Percentiles rank a stretch among this genome's conserved stretches.
Conservation (phyloP, 2,113 vertebrate species). For the Lasiurus cinereus region DNA sequence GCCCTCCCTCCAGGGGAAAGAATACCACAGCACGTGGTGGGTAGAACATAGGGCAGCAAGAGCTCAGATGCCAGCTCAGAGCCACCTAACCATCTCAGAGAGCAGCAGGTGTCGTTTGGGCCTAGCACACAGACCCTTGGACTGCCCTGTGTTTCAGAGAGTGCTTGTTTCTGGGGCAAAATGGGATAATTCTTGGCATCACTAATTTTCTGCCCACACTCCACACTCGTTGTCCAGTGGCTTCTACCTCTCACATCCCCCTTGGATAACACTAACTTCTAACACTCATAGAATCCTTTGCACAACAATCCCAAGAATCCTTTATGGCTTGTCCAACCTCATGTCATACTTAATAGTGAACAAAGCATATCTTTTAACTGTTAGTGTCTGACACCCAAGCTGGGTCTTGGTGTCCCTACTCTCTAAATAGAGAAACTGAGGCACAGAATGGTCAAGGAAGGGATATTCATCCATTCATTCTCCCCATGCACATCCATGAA, state of each 20-base stretch:
- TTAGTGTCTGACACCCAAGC: background rate
- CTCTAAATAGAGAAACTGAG: background rate
- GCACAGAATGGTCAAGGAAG: background rate
- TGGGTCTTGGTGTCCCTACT: background rate
- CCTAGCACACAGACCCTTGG: accelerated
- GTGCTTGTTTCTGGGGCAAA: accelerated
- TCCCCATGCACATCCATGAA: background rate
- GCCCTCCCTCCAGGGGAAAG: background rate
- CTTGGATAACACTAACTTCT: background rate
- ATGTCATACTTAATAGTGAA: no score
- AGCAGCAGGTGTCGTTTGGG: background rate
- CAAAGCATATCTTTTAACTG: background rate
- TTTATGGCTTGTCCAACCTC: background rate
- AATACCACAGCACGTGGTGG: accelerated
- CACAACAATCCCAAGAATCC: background rate
- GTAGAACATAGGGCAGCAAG: background rate
- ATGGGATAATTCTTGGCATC: background rate
- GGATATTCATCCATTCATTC: background rate
- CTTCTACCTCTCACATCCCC: background rate
- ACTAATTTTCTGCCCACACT: background rate
- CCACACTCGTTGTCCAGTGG: background rate
- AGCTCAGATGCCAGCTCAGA: background rate
- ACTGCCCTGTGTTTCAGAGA: background rate
- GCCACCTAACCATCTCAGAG: background rate
- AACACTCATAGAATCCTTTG: background rate